Base-by-base conservation (phyloP, 2,888 invertebrate genomes). In the Gari tellinella region DNA sequence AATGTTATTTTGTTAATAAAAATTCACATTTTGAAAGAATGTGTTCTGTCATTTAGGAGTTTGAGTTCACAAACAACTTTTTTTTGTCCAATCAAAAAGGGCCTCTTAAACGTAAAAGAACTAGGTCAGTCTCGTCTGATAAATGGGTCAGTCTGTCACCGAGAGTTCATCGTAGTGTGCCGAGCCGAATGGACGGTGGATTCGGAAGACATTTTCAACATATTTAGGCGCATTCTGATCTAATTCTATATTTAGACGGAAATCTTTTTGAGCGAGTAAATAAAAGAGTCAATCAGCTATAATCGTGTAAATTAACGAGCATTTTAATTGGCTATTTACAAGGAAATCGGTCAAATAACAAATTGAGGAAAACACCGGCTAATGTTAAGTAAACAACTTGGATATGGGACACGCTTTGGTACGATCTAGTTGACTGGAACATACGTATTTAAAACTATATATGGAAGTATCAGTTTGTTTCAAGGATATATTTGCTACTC, bases 131-230 rank as follows among this genome's bases (percentile, higher is more conserved):
- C 68, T 77, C 66, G 79, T 72, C 73, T 70, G 72, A 73, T 78
- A 85, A 81, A 80, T 86, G 73, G 80, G 86, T 87, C 85, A 85
- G 80, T 85, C 86, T 81, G 86, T 86, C 85, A 86, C 61, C 70
- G 40, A 81, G 72, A 79, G 82, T 83, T 84, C 82, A 83, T 56
- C 66, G 66, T 69, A 65, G 69, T 74, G 69, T 66, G 70, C 68
- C 63, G 68, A 67, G 52, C 58, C 64, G 66, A 68, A 78, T 62
- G 64, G 61, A 56, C 53, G 49, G 41, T 31, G 15, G 17, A n/a
- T 25, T 25, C n/a, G 23, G 17, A 2, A 12, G 48, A 48, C 10
- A 19, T 3, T 48, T 19, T 51, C 15, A 26, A 51, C 31, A 51
- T 51, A 51, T 51, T 51, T 51, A 56, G 45, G 41, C 38, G 40